Evolutionary conservation across 2,113 vertebrate species (phyloP), one percentile per base, ranked within the genome.

Genomic region (Glareola pratincola): DNA sequence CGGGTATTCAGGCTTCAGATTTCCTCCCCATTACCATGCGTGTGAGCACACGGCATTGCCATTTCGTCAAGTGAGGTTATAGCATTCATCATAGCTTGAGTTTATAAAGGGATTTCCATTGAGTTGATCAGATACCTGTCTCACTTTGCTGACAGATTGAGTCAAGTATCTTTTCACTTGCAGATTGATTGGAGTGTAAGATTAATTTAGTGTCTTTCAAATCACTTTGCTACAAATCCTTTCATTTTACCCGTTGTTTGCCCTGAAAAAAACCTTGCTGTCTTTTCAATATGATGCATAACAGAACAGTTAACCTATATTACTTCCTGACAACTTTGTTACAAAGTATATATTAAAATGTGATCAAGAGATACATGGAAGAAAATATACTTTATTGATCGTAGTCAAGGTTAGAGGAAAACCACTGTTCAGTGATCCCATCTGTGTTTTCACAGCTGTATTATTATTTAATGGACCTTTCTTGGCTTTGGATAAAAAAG

Each of bases 141-240:
- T 96, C 92, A 87, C 95, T 95, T 81, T 71, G 39, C 88, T 95
- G 93, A 94, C 93, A 96, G 88, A 92, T 74, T 37, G 85, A 91
- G 73, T 95, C 84, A 94, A 96, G 88, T 41, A 67, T 96, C 90
- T 94, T 94, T 95, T 92, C 94, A 85, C 81, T 80, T 90, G 67
- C 67, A 59, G 72, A 91, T 85, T 94, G 96, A 96, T 88, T 96
- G 92, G 87, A 92, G n/a, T 80, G 64, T 72, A 78, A 94, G 92
- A 95, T 94, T 96, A 91, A 96, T 94, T 86, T 85, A 95, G 34
- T 87, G 69, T 73, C 88, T 96, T 96, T 86, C 75, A 95, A 96
- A 90, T 47, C 78, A 81, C 88, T 96, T 95, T 95, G 62, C 67
- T 85, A 63, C 66, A 90, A 94, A 96, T 93, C 18, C 78, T 96